phyloP scores from a whole-genome alignment of 2,888 invertebrate genomes.

The Agrotis puta region DNA sequence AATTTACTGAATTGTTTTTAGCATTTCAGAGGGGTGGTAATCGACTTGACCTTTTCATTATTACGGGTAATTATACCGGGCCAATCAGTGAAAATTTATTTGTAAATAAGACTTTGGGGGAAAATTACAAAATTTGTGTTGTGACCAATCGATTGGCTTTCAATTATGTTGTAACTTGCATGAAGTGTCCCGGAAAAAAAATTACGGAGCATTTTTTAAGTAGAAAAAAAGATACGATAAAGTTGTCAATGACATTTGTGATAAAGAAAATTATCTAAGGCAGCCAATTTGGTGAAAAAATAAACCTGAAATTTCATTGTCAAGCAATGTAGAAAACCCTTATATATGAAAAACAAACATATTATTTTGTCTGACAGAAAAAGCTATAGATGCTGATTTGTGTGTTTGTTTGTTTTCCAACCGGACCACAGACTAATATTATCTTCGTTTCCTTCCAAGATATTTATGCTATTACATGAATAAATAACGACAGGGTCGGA shows the following conservation, averaged over 20 bases:
- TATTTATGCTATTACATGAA: slow-evolving; percentile 3
- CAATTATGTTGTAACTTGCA: too few species aligned
- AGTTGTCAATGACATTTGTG: too few species aligned
- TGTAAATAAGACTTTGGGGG: neutral
- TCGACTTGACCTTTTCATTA: slow-evolving; percentile 43
- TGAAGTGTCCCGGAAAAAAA: too few species aligned
- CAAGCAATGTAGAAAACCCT: too few species aligned
- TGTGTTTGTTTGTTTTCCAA: slow-evolving; percentile 32
- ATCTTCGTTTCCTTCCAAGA: slow-evolving; percentile 3
- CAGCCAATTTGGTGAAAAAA: too few species aligned
- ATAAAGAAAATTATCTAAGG: too few species aligned
- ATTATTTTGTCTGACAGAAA: slow-evolving; percentile 7
- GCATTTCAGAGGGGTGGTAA: slow-evolving; percentile 18
- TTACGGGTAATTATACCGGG: neutral
- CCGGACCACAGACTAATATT: slow-evolving; percentile 3
- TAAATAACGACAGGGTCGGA: neutral
- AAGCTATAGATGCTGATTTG: slow-evolving; percentile 15
- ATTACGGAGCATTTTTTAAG: too few species aligned
- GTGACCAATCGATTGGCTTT: too few species aligned
- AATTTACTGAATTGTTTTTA: slow-evolving; percentile 20
- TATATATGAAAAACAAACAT: slow-evolving; percentile 4
- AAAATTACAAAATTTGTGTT: neutral
- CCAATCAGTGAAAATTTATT: slow-evolving; percentile 25
- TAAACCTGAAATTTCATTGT: too few species aligned
- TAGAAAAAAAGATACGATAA: too few species aligned